Conservation (phyloP, 1,140 invertebrate species). For the Drosophila tsacasi region DNA sequence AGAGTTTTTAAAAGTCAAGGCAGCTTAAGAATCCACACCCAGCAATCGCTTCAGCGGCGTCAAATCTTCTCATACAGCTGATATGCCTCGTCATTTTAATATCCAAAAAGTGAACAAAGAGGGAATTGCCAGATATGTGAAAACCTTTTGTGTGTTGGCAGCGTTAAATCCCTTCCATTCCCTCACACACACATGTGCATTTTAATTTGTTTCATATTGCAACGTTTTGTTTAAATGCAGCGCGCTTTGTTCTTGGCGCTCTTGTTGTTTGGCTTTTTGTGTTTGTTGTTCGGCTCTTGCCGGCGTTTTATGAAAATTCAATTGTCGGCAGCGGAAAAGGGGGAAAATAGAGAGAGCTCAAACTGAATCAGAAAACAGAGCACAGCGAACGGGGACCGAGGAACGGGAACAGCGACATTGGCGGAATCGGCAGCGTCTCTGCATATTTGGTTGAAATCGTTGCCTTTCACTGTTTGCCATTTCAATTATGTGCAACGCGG, state of each 20-base stretch:
- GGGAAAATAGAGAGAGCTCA: conserved; percentile 6
- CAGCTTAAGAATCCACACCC: conserved; percentile 6
- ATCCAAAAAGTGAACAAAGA: conserved; percentile 36
- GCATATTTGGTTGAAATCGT: conserved; percentile 79
- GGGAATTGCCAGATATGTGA: conserved; percentile 62
- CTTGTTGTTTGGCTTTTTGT: conserved; percentile 46
- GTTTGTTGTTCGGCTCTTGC: conserved; percentile 38
- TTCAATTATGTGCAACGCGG: conserved; percentile 83
- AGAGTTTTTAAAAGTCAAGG: conserved; percentile 29
- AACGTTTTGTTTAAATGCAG: conserved; percentile 77
- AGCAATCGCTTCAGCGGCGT: not conserved
- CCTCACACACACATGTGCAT: conserved; percentile 42
- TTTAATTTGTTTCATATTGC: conserved; percentile 81
- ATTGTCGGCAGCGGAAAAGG: conserved; percentile 52
- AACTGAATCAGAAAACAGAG: conserved; percentile 17
- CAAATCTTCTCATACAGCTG: conserved; percentile 41
- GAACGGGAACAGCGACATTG: conserved; percentile 22
- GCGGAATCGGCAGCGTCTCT: conserved; percentile 60
- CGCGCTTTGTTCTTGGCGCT: conserved; percentile 55
- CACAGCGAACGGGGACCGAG: not conserved
- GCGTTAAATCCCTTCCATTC: conserved; percentile 50
- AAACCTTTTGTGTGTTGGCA: conserved; percentile 59
- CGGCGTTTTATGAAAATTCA: conserved; percentile 79
- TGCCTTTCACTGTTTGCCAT: conserved; percentile 83
- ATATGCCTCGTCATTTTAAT: conserved; percentile 41